Evolutionary conservation across 2,113 vertebrate species (phyloP), one percentile per base, ranked within the genome.

Genomic region (Eurypyga helias): DNA sequence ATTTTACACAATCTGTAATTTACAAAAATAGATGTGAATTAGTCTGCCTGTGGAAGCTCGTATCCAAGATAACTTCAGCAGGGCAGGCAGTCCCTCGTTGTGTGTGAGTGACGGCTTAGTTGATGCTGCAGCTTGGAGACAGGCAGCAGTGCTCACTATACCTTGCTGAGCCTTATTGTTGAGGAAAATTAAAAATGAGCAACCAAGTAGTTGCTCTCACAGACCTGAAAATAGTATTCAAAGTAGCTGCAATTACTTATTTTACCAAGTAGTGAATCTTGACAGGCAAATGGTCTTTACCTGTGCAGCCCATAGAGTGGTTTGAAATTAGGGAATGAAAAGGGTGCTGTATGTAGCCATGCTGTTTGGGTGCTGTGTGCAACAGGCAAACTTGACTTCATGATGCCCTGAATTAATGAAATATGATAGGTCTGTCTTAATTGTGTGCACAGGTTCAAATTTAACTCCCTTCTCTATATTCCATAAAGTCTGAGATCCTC

Each of bases 1-100:
- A 91, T 94, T 94, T 93, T 95, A 93, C 75, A 41, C 82, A 85
- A 72, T 91, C 62, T 83, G 88, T 94, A 90, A 88, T 95, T 96
- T 95, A 88, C 49, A 87, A 82, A 93, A 93, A 76, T 21, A 95
- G 61, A 69, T 83, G 87, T 78, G 89, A 73, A 86, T 96, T 88
- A 88, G 66, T 57, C 79, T 91, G 84, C 69, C 38, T 79, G 79
- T 77, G 81, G 52, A 91, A 94, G 82, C 79, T 89, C 29, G 17
- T 66, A 87, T 58, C 80, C 49, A 55, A 77, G 89, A 57, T 80
- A 49, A 87, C 79, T 95, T 64, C 43, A 78, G 11, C 67, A 46
- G 82, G 81, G 70, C 84, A 87, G 81, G 66, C 84, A 69, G 84
- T 87, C 87, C 57, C 84, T 85, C 26, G n/a, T 55, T 94, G 82